These are phyloP conservation scores for Indicator maculatus DNA, from an alignment of 2,113 vertebrate species.

Conservation along the genomic window DNA sequence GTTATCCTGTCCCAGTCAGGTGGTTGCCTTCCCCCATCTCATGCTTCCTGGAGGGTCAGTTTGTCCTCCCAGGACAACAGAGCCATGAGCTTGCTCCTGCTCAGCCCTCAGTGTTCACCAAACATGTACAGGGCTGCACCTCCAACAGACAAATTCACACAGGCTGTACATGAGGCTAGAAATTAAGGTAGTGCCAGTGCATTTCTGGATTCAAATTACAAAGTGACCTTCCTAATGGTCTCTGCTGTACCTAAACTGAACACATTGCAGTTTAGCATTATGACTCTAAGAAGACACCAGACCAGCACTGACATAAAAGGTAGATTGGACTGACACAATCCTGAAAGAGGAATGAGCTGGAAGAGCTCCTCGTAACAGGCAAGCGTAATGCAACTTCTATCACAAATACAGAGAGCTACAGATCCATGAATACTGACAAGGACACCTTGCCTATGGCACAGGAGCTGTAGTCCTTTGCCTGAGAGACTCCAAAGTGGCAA, in stretches of 20 bases:
- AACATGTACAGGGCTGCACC: too few relatives aligned
- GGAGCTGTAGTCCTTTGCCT: not conserved
- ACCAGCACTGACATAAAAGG: not conserved
- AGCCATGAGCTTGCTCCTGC: not conserved
- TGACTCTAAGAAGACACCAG: not conserved
- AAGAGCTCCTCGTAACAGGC: not conserved
- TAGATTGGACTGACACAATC: not conserved
- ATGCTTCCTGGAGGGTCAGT: not conserved
- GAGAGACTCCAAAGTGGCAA: not conserved
- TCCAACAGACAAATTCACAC: not conserved
- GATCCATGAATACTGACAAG: rapidly evolving
- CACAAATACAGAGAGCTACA: not conserved
- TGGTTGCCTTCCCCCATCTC: not conserved
- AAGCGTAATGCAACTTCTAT: not conserved
- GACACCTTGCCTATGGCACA: not conserved
- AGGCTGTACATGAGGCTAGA: not conserved
- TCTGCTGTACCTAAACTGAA: not conserved
- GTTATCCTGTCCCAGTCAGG: not conserved
- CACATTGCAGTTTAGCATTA: rapidly evolving
- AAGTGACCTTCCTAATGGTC: not conserved
- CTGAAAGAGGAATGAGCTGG: not conserved
- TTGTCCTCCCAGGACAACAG: not conserved
- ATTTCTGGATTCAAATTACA: not conserved
- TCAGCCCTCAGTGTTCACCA: not conserved
- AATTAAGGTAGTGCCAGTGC: not conserved